Percentiles rank a stretch among this genome's conserved stretches.
Conservation (phyloP, 2,888 invertebrate species). For the Pyralis farinalis region DNA sequence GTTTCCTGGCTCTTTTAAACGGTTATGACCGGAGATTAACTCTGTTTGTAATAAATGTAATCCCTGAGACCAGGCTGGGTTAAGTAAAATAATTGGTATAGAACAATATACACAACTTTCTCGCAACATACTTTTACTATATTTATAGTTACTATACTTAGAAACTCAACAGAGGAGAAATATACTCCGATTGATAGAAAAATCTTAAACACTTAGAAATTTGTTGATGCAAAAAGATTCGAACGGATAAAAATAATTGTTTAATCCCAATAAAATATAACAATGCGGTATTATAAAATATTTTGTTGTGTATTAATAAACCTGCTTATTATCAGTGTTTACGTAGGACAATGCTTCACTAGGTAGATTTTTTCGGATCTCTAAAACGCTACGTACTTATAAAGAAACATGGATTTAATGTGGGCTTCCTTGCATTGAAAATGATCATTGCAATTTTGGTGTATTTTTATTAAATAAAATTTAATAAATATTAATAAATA, state of each 20-base stretch:
- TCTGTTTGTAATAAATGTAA: too few relatives aligned
- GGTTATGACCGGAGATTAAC: neutral
- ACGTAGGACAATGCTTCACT: constrained; percentile 26
- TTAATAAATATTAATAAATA: constrained; percentile 8
- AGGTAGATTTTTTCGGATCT: constrained; percentile 18
- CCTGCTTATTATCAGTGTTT: constrained; percentile 5
- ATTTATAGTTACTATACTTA: too few relatives aligned
- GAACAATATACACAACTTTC: too few relatives aligned
- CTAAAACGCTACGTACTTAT: neutral
- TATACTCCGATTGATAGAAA: too few relatives aligned
- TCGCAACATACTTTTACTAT: too few relatives aligned
- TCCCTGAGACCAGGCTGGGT: too few relatives aligned
- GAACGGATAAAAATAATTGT: too few relatives aligned
- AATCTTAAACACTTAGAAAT: too few relatives aligned
- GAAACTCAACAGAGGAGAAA: too few relatives aligned
- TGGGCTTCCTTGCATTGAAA: constrained; percentile 24
- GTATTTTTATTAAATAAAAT: constrained; percentile 1
- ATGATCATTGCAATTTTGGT: constrained; percentile 2
- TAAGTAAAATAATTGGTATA: too few relatives aligned
- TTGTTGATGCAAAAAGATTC: too few relatives aligned
- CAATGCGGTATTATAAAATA: neutral
- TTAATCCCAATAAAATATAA: too few relatives aligned
- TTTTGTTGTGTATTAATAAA: neutral
- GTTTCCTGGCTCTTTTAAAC: neutral
- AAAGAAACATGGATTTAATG: constrained; percentile 6